Conservation (phyloP, 2,888 invertebrate species). For the Celastrina argiolus region DNA sequence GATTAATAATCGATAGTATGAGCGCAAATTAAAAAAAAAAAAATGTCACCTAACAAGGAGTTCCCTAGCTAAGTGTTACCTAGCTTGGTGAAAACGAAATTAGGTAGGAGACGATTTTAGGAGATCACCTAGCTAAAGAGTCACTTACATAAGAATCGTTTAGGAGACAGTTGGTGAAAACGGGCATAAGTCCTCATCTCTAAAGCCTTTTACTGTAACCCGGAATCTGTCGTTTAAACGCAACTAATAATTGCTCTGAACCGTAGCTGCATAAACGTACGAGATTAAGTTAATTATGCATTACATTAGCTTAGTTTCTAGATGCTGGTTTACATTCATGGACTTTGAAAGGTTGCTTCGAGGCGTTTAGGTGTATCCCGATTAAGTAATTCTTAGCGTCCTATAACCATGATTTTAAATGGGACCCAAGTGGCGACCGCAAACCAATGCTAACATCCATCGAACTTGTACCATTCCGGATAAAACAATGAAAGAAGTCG, state of each 20-base stretch:
- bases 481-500: not conserved
- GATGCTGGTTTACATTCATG: not conserved
- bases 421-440: too few species aligned
- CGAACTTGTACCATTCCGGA: too few species aligned
- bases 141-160: too few species aligned
- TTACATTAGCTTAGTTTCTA: constrained; percentile 7
- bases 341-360: not conserved
- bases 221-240: not conserved
- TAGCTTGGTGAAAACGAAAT: too few species aligned
- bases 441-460: not conserved
- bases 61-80: too few species aligned
- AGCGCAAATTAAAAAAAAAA: too few species aligned
- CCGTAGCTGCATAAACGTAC: constrained; percentile 2
- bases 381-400: not conserved
- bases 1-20: too few species aligned
- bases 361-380: not conserved
- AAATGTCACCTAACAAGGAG: too few species aligned
- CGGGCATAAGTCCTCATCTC: too few species aligned
- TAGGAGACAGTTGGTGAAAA: too few species aligned
- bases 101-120: too few species aligned
- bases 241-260: not conserved
- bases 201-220: not conserved
- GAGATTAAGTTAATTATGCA: not conserved
- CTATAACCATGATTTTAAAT: not conserved
- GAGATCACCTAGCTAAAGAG: too few species aligned